These are phyloP conservation scores for Pseudoatta argentina DNA, from an alignment of 1,140 invertebrate species.

Conservation along the genomic window DNA sequence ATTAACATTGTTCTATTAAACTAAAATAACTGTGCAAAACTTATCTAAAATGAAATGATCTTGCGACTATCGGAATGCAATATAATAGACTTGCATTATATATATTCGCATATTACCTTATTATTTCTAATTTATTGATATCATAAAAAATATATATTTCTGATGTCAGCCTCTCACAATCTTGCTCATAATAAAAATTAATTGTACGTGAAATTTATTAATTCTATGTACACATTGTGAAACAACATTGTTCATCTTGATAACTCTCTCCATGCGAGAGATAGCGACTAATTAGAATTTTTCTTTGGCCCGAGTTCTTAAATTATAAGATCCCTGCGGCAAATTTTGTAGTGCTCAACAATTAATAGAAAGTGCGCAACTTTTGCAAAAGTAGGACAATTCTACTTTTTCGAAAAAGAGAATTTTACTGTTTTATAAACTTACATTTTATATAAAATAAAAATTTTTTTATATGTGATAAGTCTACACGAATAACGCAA, in stretches of 20 bases:
- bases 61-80: background rate
- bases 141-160: background rate
- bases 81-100: background rate
- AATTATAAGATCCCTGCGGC: slow-evolving; percentile 22
- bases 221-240: slow-evolving; percentile 27
- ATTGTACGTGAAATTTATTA: slow-evolving; percentile 47
- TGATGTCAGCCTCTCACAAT: background rate
- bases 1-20: slow-evolving; percentile 70
- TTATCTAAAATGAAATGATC: slow-evolving; percentile 13
- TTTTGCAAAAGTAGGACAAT: slow-evolving; percentile 37
- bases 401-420: background rate
- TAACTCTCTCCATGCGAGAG: background rate
- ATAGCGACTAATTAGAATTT: slow-evolving; percentile 25
- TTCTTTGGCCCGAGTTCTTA: slow-evolving; percentile 16
- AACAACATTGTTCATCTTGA: slow-evolving; percentile 12
- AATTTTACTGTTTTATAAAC: background rate
- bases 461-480: background rate
- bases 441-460: slow-evolving; percentile 9
- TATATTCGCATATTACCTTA: background rate
- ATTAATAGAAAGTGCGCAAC: background rate
- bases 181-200: slow-evolving; percentile 37
- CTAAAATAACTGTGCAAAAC: slow-evolving; percentile 51
- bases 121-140: slow-evolving; percentile 41
- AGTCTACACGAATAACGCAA: background rate
- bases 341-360: slow-evolving; percentile 24